Conservation (phyloP, 2,113 vertebrate genomes). For the Macquaria ambigua region DNA sequence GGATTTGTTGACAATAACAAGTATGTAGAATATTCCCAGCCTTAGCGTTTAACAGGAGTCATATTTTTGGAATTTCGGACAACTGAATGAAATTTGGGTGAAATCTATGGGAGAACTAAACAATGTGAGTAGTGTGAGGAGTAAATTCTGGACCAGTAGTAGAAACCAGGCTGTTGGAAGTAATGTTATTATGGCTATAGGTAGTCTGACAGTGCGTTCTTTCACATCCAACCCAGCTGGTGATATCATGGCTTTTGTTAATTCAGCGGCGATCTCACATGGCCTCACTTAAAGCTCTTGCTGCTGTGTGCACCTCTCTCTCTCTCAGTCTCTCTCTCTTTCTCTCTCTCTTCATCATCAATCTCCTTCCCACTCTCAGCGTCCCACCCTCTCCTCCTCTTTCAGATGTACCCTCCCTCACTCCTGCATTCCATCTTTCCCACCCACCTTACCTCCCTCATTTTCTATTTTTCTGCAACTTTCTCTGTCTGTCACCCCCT, state of each 20-base stretch:
- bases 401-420: slow-evolving; percentile 55
- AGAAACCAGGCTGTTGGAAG: slow-evolving; percentile 40
- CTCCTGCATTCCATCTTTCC: slow-evolving; percentile 66
- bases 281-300: slow-evolving; percentile 58
- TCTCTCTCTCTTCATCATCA: slow-evolving; percentile 17
- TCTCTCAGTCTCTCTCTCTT: slow-evolving; percentile 24
- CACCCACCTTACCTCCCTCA: slow-evolving; percentile 60
- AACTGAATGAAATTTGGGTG: background rate
- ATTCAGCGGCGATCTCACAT: slow-evolving; percentile 63
- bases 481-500: slow-evolving; percentile 17
- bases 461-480: slow-evolving; percentile 48
- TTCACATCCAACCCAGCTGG: slow-evolving; percentile 40
- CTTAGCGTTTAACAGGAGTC: background rate
- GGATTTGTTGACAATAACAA: background rate
- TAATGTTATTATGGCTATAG: slow-evolving; percentile 48
- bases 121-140: background rate
- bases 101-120: background rate
- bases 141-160: background rate
- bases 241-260: slow-evolving; percentile 72
- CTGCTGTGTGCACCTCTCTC: slow-evolving; percentile 41
- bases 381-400: slow-evolving; percentile 63
- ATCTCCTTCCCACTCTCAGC: slow-evolving; percentile 16
- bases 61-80: background rate
- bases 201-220: slow-evolving; percentile 28
- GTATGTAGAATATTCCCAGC: background rate